Evolutionary conservation across 2,113 vertebrate genomes (phyloP).

Genomic region (Tiliqua scincoides): DNA sequence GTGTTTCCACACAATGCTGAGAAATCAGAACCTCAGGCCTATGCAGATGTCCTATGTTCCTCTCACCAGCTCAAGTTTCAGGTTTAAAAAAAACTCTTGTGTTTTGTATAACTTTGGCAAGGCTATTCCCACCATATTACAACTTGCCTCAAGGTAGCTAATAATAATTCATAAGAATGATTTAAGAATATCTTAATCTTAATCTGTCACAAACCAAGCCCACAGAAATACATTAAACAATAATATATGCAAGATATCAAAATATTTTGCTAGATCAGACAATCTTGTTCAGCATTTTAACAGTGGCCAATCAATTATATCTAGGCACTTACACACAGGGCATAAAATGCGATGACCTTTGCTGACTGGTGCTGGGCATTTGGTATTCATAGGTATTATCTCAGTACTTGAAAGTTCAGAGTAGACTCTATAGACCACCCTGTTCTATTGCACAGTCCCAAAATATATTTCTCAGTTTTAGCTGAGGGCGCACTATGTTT

Average conservation of each 20-base stretch:
- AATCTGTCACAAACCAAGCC: background rate
- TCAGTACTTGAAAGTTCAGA: background rate
- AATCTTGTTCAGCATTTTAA: background rate
- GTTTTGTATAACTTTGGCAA: no score
- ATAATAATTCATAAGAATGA: no score
- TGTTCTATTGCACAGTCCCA: background rate
- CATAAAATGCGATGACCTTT: background rate
- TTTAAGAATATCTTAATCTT: background rate
- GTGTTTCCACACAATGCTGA: background rate
- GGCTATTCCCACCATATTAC: no score
- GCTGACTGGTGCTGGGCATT: background rate
- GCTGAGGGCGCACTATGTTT: background rate
- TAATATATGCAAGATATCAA: background rate
- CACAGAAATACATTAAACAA: background rate
- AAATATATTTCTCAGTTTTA: background rate
- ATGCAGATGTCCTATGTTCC: background rate
- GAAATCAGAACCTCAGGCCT: background rate
- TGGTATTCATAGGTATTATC: background rate
- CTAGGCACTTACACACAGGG: background rate
- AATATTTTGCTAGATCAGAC: background rate
- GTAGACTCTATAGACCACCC: background rate
- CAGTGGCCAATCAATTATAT: background rate
- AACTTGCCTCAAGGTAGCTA: no score
- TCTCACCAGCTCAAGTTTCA: background rate
- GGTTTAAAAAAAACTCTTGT: background rate